A percentile compares a stretch with the other conserved stretches of the same genome.
phyloP scores from a whole-genome alignment of 2,888 invertebrate species.

The Ceramica pisi region DNA sequence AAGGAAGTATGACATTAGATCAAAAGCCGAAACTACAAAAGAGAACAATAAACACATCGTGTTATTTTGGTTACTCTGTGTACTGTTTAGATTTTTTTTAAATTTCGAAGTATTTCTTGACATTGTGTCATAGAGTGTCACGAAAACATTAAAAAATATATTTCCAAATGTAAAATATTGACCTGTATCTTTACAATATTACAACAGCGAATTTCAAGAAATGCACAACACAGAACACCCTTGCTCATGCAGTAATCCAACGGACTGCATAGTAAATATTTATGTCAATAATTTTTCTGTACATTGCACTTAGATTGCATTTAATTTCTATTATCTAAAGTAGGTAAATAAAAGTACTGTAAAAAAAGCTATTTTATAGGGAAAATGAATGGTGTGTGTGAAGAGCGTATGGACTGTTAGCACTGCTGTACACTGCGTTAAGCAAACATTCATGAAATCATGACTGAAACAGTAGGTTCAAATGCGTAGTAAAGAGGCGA shows the following conservation, averaged over 20 bases:
- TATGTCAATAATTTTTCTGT: background rate
- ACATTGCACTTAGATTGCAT: background rate
- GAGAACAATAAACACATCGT: background rate
- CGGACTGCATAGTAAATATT: constrained; percentile 70
- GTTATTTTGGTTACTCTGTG: constrained; percentile 2
- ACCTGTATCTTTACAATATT: background rate
- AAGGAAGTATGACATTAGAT: too few relatives aligned
- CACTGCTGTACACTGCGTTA: background rate
- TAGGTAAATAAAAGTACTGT: background rate
- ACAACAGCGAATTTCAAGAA: constrained; percentile 47
- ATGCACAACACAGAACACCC: constrained; percentile 71
- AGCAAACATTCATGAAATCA: too few relatives aligned
- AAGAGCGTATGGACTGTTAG: background rate
- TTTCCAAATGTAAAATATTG: constrained; percentile 43
- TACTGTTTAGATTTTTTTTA: constrained; percentile 31
- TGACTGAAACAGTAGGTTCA: too few relatives aligned
- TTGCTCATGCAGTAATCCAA: constrained; percentile 74
- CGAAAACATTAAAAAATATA: constrained; percentile 9
- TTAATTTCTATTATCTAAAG: background rate
- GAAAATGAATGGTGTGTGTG: too few relatives aligned
- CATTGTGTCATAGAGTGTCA: constrained; percentile 23
- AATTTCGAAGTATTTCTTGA: constrained; percentile 43
- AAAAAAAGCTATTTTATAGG: background rate
- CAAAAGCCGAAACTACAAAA: background rate
- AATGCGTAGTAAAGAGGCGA: too few relatives aligned